These are phyloP conservation scores for Tolypeutes matacus DNA, from an alignment of 2,797 vertebrate species.

Conservation along the genomic window DNA sequence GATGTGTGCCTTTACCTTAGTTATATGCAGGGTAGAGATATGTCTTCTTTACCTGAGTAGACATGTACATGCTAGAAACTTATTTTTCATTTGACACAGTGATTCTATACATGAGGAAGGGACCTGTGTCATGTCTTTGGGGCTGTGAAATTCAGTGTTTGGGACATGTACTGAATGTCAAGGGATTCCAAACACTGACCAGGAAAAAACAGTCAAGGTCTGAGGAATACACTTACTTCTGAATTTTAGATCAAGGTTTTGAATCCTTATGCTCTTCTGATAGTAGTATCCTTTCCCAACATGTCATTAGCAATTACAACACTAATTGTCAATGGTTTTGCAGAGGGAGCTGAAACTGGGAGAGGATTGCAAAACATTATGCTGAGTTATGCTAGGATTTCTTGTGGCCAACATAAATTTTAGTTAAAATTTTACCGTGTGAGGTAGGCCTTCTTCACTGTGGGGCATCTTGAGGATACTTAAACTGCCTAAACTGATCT, in stretches of 20 bases:
- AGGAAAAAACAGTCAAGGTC: not conserved
- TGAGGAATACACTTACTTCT: not conserved
- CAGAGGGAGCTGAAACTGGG: not conserved
- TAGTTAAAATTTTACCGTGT: not conserved
- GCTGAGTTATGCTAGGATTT: not conserved
- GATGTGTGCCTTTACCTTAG: not conserved
- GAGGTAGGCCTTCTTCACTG: not conserved
- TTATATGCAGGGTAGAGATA: not conserved
- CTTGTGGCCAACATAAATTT: constrained; percentile 23
- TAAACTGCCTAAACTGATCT: constrained; percentile 36
- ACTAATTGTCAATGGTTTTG: not conserved
- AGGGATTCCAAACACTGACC: not conserved
- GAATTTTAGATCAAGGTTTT: not conserved
- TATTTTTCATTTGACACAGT: not conserved
- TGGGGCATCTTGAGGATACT: not conserved
- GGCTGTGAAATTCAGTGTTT: not conserved
- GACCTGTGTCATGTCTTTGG: not conserved
- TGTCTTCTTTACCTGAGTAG: not conserved
- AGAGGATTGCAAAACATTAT: not conserved
- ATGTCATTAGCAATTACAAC: no score
- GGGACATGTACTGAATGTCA: not conserved
- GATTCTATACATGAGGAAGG: not conserved
- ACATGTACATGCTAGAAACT: not conserved
- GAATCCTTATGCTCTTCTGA: not conserved
- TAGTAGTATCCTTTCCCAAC: not conserved